A percentile compares a stretch with the other conserved stretches of the same genome.
Evolutionary conservation across 2,888 invertebrate genomes (phyloP).

Genomic region (Gymnocheta viridis): DNA sequence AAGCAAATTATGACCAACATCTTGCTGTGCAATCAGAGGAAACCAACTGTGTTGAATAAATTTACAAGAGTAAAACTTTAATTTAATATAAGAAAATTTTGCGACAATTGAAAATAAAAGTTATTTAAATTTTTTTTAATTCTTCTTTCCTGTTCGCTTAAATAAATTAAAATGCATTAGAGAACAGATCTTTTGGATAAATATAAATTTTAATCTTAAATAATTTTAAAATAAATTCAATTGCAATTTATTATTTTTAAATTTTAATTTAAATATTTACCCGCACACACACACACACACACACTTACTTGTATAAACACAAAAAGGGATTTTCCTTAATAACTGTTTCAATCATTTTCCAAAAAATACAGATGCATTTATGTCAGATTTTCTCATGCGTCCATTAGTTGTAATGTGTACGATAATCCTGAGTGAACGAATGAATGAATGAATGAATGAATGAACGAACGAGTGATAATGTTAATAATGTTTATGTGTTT

Average conservation of each 20-base stretch:
- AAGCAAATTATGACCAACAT: not conserved
- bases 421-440: conserved; percentile 57
- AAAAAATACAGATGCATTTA: conserved; percentile 60
- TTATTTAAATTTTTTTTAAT: too few species aligned
- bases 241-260: not conserved
- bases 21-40: not conserved
- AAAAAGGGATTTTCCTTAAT: conserved; percentile 34
- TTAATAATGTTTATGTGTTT: conserved; percentile 43
- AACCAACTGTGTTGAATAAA: not conserved
- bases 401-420: conserved; percentile 65
- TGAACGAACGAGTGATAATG: conserved; percentile 34
- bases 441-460: conserved; percentile 26
- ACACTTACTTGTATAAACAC: not conserved
- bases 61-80: too few species aligned
- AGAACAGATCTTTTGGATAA: too few species aligned
- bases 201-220: too few species aligned
- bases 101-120: not conserved
- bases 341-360: conserved; percentile 47
- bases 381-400: conserved; percentile 69
- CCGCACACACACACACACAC: not conserved
- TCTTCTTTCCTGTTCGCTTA: too few species aligned
- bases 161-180: too few species aligned
- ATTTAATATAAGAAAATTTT: not conserved
- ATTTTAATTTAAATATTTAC: not conserved
- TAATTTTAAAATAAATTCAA: too few species aligned